phyloP scores from a whole-genome alignment of 1,140 invertebrate genomes.

The Trachelipus rathkii region DNA sequence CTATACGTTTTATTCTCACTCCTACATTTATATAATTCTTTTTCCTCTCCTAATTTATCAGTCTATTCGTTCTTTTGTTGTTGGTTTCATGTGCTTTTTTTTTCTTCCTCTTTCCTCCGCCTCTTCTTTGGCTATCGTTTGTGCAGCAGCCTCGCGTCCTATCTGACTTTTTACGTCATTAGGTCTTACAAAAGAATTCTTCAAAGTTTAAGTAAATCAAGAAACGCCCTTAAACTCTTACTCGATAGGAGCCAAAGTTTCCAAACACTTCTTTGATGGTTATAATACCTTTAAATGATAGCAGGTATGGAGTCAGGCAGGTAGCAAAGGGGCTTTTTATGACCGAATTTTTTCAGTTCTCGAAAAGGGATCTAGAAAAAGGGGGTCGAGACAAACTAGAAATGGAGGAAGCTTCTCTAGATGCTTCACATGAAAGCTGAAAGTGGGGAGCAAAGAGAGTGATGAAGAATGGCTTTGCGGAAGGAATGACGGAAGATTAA shows the following conservation, averaged over 20 bases:
- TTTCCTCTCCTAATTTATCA: too few species aligned
- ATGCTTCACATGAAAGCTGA: background rate
- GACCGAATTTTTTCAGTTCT: background rate
- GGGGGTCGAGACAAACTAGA: background rate
- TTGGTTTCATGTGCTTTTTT: too few species aligned
- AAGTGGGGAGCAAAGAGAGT: background rate
- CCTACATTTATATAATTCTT: too few species aligned
- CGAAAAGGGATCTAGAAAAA: background rate
- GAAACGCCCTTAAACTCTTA: background rate
- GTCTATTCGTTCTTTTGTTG: too few species aligned
- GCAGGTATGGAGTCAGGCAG: constrained; percentile 10
- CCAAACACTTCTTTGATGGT: background rate
- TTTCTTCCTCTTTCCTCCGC: too few species aligned
- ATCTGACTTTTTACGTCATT: constrained; percentile 10
- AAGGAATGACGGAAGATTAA: background rate
- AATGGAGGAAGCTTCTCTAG: background rate
- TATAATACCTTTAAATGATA: background rate
- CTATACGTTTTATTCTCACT: too few species aligned
- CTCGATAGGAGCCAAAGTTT: background rate
- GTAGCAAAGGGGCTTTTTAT: constrained; percentile 12
- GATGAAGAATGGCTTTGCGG: background rate
- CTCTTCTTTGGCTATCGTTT: background rate
- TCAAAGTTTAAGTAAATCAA: too few species aligned
- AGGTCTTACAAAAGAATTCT: background rate
- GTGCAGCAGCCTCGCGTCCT: background rate